Evolutionary conservation across 2,888 invertebrate genomes (phyloP), one percentile per base, ranked within the genome.

Genomic region (Perizoma affinitatum): DNA sequence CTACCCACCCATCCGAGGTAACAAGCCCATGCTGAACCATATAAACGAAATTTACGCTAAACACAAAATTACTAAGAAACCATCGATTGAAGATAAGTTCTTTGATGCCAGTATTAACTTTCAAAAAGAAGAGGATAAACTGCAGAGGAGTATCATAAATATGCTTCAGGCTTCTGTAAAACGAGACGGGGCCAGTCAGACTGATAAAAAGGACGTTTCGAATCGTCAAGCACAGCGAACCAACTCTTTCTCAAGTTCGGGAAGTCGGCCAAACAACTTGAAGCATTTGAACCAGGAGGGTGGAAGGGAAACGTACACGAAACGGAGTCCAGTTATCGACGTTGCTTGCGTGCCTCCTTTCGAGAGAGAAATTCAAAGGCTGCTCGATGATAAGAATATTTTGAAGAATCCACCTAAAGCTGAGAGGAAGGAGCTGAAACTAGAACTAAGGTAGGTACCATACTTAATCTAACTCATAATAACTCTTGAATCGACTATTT

Each of bases 281-380:
- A 89, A 91, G 64, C 94, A 93, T 74, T 82, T 94, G 67, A 92
- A 93, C 66, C 92, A 93, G 48, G 91, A 90, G 50, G 78, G 79
- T n/a, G 78, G 78, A n/a, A 82, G 88, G 56, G 93, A 93, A 66
- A 84, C 84, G 43, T 91, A 88, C 69, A 83, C 85, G 0, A 92
- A 92, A 67, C 81, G 92, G 35, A 92, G 92, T 74, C 93, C 93
- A 0, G 58, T 63, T 36, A 83, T 88, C 2, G 93, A 93, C 69
- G 89, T 92, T 48, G 92, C 90, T 22, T 92, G 92, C 71, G 90
- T 93, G 62, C 94, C 94, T 55, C 96, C 96, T 33, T 96, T 96
- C 80, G 96, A 96, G 88, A 93, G 96, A 76, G 96, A 96, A 83
- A 95, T 96, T 71, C 96, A 96, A 84, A 95, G 96, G 83, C 93